These are phyloP conservation scores for Hemitrygon akajei DNA, from an alignment of 2,797 vertebrate species.

Conservation along the genomic window DNA sequence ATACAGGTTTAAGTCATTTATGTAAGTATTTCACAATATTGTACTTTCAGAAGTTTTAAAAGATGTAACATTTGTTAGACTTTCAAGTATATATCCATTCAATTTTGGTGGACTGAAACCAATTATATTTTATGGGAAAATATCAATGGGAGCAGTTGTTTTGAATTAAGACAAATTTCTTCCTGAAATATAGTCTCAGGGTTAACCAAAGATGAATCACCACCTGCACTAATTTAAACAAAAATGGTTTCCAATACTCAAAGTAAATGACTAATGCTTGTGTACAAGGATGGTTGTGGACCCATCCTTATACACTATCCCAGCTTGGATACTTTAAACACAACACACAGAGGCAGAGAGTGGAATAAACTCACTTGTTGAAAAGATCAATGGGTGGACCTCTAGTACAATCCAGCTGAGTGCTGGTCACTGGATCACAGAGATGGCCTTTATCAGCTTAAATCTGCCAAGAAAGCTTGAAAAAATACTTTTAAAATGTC, in stretches of 20 bases:
- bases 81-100: background rate
- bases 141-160: background rate
- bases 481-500: too few relatives aligned
- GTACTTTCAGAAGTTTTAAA: background rate
- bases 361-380: too few relatives aligned
- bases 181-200: background rate
- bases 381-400: too few relatives aligned
- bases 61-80: background rate
- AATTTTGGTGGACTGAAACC: background rate
- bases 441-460: too few relatives aligned
- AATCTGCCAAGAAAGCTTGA: too few relatives aligned
- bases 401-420: too few relatives aligned
- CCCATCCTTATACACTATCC: too few relatives aligned
- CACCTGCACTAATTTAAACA: background rate
- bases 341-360: too few relatives aligned
- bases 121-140: background rate
- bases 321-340: too few relatives aligned
- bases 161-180: background rate
- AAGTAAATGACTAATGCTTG: background rate
- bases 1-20: background rate
- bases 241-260: background rate
- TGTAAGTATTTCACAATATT: background rate
- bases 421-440: too few relatives aligned
- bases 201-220: background rate
- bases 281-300: too few relatives aligned